These are phyloP conservation scores for Stenolophus ochropezus DNA, from an alignment of 2,888 invertebrate species.

Conservation along the genomic window DNA sequence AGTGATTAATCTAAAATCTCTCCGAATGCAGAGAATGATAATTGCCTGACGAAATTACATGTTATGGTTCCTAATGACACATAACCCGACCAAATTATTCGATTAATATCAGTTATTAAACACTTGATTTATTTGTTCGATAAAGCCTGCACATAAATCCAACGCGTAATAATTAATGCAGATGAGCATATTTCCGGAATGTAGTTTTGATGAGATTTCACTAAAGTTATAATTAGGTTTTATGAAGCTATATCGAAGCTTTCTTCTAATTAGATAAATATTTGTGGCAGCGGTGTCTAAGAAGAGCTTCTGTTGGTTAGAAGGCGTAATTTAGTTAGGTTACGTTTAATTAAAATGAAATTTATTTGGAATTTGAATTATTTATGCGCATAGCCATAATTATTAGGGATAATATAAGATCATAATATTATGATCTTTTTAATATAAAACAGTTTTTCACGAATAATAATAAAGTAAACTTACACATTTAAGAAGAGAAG, in stretches of 20 bases:
- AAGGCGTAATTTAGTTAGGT: slow-evolving; percentile 44
- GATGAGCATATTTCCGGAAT: slow-evolving; percentile 26
- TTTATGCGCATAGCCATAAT: slow-evolving; percentile 30
- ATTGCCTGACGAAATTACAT: slow-evolving; percentile 44
- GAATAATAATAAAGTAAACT: too few relatives aligned
- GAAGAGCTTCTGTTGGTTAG: slow-evolving; percentile 38
- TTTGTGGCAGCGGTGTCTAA: slow-evolving; percentile 46
- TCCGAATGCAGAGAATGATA: slow-evolving; percentile 21
- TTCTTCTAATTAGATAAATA: slow-evolving; percentile 38
- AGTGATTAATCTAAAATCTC: slow-evolving; percentile 10
- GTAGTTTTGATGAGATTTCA: slow-evolving; percentile 20
- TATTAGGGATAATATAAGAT: too few relatives aligned
- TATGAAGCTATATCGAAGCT: neutral
- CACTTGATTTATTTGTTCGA: slow-evolving; percentile 43
- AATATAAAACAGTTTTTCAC: too few relatives aligned
- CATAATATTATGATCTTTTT: too few relatives aligned
- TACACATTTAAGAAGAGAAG: too few relatives aligned
- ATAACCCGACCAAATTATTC: slow-evolving; percentile 43
- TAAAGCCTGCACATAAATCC: slow-evolving; percentile 39
- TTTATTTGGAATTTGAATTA: slow-evolving; percentile 57
- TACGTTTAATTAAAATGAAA: slow-evolving; percentile 50
- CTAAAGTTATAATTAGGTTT: neutral
- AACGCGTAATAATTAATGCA: slow-evolving; percentile 44
- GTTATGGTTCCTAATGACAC: slow-evolving; percentile 45
- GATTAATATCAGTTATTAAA: slow-evolving; percentile 57